phyloP scores from a whole-genome alignment of 2,888 invertebrate genomes.

The Pherbina coryleti region DNA sequence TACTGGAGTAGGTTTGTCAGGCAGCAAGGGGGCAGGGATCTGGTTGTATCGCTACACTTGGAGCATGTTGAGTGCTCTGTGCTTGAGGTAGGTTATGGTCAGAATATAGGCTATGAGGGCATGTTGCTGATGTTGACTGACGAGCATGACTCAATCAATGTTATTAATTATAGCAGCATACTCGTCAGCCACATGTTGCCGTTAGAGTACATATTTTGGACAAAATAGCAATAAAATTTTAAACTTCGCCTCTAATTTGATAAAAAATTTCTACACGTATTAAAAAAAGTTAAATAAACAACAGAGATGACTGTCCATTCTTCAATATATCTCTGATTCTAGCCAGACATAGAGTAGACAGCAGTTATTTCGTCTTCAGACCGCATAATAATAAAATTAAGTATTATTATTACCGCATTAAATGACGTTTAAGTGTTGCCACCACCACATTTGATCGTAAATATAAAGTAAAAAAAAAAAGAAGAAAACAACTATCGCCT shows the following conservation, averaged over 20 bases:
- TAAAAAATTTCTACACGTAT: too few relatives aligned
- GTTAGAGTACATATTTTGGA: neutral
- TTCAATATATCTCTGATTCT: neutral
- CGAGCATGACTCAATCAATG: neutral
- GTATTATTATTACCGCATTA: slow-evolving; percentile 61
- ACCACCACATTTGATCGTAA: slow-evolving; percentile 24
- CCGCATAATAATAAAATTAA: slow-evolving; percentile 57
- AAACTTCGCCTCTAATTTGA: neutral
- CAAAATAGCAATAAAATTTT: too few relatives aligned
- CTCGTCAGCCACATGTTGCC: neutral
- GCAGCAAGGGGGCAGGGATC: too few relatives aligned
- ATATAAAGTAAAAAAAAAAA: neutral
- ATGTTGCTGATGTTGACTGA: neutral
- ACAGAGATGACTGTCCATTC: neutral
- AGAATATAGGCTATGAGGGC: slow-evolving; percentile 13
- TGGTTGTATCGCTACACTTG: neutral
- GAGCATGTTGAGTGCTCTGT: neutral
- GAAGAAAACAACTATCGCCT: neutral
- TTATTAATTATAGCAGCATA: neutral
- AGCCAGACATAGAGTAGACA: slow-evolving; percentile 39
- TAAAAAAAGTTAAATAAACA: neutral
- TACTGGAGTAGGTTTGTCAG: too few relatives aligned
- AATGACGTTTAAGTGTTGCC: slow-evolving; percentile 51
- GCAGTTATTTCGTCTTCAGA: neutral
- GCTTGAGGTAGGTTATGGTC: slow-evolving; percentile 60